Base-by-base conservation (phyloP, 2,888 invertebrate genomes). In the Noctua janthe region DNA sequence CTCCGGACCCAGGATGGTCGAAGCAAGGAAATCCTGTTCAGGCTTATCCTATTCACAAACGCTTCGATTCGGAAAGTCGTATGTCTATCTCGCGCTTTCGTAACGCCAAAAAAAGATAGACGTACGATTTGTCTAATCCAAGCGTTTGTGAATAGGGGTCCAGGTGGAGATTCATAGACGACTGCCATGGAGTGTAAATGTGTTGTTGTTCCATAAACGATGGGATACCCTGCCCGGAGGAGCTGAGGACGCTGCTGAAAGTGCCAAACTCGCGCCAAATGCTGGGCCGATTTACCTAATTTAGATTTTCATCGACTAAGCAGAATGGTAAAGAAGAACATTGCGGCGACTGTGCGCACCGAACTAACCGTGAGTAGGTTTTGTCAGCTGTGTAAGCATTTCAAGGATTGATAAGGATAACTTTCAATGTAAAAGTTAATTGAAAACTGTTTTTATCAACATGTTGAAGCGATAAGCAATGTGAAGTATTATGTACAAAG, bases 391-490 rank as follows among this genome's bases (percentile, higher is more conserved):
- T 13, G 56, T 74, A 51, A 80, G 62, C 70, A 64, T 67, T 71
- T 81, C 54, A 67, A 72, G 71, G 49, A 59, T 84, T 79, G 79
- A 79, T 84, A 82, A 70, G 69, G 69, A 84, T 79, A 79, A 79
- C 56, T 72, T 84, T 62, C 72, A 79, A 71, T 73, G 69, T 72
- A 84, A 84, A 79, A 72, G 80, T 82, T 82, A 70, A 84, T 84
- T 82, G 82, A 54, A 81, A 81, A 84, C 62, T 56, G 49, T 84
- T 78, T 83, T 84, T 84, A 84, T 84, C 77, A 78, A 51, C 66
- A 47, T 59, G 56, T 29, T 81, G 78, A 51, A 79, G 70, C 80
- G 80, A 82, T 84, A 82, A 84, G 69, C 29, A 23, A n/a, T 54
- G 47, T 67, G 39, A 82, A 64, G 54, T 64, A 35, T 23, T 70